phyloP scores from a whole-genome alignment of 2,888 invertebrate genomes.

The Rhogogaster chlorosoma region DNA sequence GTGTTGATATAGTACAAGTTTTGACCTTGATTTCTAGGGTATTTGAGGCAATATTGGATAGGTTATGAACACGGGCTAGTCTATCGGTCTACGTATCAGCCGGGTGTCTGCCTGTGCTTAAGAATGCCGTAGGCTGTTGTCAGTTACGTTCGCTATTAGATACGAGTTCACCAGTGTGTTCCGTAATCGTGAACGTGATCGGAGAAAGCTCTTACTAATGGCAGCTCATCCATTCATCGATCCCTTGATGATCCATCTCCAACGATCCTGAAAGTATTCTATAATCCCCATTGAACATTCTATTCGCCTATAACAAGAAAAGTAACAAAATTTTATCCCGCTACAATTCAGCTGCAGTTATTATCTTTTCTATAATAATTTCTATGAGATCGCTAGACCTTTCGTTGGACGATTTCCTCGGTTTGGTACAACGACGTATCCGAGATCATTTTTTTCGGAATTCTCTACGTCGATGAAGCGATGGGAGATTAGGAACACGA shows the following conservation, averaged over 20 bases:
- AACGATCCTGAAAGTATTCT: background rate
- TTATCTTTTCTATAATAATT: background rate
- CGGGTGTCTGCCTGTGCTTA: background rate
- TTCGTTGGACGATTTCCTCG: background rate
- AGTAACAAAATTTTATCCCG: background rate
- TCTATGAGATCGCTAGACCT: background rate
- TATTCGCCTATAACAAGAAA: background rate
- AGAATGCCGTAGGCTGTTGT: constrained; percentile 47
- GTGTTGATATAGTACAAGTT: background rate
- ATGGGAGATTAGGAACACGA: background rate
- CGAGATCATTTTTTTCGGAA: background rate
- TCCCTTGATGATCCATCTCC: background rate
- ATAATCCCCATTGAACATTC: background rate
- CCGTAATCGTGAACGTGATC: constrained; percentile 39
- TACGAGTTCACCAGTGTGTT: constrained; percentile 20
- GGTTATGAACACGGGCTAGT: constrained; percentile 39
- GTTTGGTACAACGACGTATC: background rate
- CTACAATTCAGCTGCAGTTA: background rate
- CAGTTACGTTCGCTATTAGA: constrained; percentile 34
- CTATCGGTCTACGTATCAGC: constrained; percentile 26
- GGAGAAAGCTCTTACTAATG: constrained; percentile 36
- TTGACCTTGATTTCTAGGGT: constrained; percentile 42
- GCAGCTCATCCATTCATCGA: constrained; percentile 45
- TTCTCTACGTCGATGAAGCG: background rate
- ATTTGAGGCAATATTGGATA: constrained; percentile 44